These are phyloP conservation scores for Eristalis tenax DNA, from an alignment of 2,888 invertebrate genomes.

Conservation along the genomic window DNA sequence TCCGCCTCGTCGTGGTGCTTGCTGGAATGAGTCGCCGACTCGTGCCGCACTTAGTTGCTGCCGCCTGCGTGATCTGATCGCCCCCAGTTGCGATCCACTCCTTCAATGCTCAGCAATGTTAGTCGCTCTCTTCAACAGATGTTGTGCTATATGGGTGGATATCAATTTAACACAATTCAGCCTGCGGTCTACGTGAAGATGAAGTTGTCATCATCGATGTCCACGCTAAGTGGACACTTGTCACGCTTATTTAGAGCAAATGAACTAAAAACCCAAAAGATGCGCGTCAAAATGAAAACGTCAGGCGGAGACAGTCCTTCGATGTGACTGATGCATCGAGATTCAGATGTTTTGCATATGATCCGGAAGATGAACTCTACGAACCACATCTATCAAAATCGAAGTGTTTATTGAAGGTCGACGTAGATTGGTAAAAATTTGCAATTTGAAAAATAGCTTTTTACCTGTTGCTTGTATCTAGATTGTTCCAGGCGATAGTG, in stretches of 20 bases:
- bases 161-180: neutral
- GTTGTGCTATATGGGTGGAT: conserved; percentile 10
- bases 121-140: conserved; percentile 19
- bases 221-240: conserved; percentile 8
- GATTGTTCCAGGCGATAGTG: neutral
- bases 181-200: neutral
- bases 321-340: neutral
- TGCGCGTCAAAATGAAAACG: too few relatives aligned
- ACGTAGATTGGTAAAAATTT: neutral
- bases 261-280: too few relatives aligned
- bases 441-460: neutral
- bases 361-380: neutral
- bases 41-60: conserved; percentile 40
- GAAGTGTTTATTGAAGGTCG: neutral
- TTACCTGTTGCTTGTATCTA: neutral
- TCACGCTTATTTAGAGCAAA: neutral
- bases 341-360: neutral
- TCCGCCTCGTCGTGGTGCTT: neutral
- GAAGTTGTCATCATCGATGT: neutral
- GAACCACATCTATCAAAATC: neutral
- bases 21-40: conserved; percentile 37
- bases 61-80: conserved; percentile 40
- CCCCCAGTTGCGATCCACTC: conserved; percentile 28
- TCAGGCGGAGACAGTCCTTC: neutral
- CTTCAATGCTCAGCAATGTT: neutral